Conservation (phyloP, 2,797 vertebrate species). For the Syndactyla subalaris region DNA sequence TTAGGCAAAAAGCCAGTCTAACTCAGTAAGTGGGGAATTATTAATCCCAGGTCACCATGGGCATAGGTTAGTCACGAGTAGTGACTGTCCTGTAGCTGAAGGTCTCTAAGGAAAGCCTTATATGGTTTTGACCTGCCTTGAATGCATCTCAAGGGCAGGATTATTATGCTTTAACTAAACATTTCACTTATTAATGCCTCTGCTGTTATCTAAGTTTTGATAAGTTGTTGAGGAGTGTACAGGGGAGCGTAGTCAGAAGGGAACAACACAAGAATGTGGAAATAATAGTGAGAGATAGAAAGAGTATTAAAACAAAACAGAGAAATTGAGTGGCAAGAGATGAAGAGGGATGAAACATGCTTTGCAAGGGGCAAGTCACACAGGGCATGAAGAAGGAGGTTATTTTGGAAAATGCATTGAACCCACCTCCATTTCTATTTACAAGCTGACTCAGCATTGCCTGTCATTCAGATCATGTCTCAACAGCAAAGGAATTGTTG, state of each 20-base stretch:
- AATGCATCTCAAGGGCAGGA: slow-evolving; percentile 26
- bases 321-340: neutral
- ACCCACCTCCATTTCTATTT: slow-evolving; percentile 39
- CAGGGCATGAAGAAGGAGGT: neutral
- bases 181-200: slow-evolving; percentile 1
- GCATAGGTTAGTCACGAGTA: neutral
- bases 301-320: neutral
- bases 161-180: slow-evolving; percentile 18
- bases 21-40: neutral
- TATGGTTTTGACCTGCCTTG: neutral
- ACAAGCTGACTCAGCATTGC: slow-evolving; percentile 63
- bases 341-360: neutral
- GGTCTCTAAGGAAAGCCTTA: neutral
- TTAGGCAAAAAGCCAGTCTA: neutral
- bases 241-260: neutral
- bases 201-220: neutral
- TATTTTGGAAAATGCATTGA: slow-evolving; percentile 22
- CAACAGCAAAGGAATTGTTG: slow-evolving; percentile 58
- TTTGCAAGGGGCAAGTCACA: neutral
- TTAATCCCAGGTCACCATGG: neutral
- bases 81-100: neutral
- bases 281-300: neutral
- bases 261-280: neutral
- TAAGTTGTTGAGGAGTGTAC: neutral
- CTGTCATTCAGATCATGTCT: slow-evolving; percentile 65